These are phyloP conservation scores for Phalera bucephala DNA, from an alignment of 2,888 invertebrate genomes.

Conservation along the genomic window DNA sequence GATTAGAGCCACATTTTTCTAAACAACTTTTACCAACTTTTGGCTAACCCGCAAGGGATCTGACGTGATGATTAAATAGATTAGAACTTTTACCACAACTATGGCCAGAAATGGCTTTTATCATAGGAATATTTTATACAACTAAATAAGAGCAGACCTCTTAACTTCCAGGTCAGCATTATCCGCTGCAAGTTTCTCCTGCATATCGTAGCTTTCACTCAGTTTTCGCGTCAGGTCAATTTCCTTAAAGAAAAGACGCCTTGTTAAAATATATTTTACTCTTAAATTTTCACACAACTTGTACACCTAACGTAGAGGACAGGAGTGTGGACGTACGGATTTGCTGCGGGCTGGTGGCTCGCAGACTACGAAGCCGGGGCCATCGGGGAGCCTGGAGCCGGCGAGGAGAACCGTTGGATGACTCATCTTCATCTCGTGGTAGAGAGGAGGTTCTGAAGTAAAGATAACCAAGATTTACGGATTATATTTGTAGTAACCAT, in stretches of 20 bases:
- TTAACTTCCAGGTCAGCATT: constrained; percentile 87
- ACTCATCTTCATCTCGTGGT: constrained; percentile 61
- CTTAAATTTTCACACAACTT: constrained; percentile 9
- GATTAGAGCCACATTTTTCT: too few relatives aligned
- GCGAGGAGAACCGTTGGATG: constrained; percentile 54
- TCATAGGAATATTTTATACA: too few relatives aligned
- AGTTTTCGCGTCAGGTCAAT: constrained; percentile 81
- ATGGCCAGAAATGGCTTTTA: too few relatives aligned
- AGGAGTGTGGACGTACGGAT: constrained; percentile 59
- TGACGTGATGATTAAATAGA: too few relatives aligned
- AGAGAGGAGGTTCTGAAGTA: constrained; percentile 47
- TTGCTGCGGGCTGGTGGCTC: constrained; percentile 54
- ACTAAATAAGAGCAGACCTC: too few relatives aligned
- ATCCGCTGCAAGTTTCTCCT: constrained; percentile 86
- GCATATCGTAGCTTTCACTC: constrained; percentile 86
- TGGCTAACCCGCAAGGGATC: too few relatives aligned
- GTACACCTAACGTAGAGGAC: constrained; percentile 14
- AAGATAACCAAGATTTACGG: too few relatives aligned
- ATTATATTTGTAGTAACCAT: too few relatives aligned
- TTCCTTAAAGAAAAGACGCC: constrained; percentile 53
- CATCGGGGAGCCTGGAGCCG: constrained; percentile 20
- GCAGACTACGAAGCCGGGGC: constrained; percentile 25
- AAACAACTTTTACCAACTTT: too few relatives aligned
- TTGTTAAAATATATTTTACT: constrained; percentile 14
- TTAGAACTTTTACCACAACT: too few relatives aligned